Base-by-base conservation (phyloP, 2,797 vertebrate species). In the Sebastiscus tertius region DNA sequence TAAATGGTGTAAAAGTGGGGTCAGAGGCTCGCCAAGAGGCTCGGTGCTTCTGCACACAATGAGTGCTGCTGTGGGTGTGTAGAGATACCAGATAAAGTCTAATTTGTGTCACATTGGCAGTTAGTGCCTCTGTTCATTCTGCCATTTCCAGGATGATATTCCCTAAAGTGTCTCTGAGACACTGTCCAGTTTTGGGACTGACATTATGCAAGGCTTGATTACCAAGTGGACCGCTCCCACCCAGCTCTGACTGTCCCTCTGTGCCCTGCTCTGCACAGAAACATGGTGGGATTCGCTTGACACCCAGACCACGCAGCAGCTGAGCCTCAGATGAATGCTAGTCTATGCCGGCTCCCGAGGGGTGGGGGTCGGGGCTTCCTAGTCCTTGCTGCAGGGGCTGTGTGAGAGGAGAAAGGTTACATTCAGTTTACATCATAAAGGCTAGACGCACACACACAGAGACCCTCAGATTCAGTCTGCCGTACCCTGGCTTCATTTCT, bases 401-500 rank as follows among this genome's bases (percentile, higher is more conserved):
- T 82, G 89, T 80, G 80, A 91, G 90, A 90, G 88, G 89, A 93
- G 92, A 93, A 92, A 90, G 93, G 92, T 94, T 94, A 90, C 94
- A 93, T 95, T 94, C 91, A 94, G 93, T 95, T 95, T 94, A 95
- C 94, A 95, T 94, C 93, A 94, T 93, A 93, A 94, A 93, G 87
- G 88, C 89, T 42, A 77, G 66, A 87, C 58, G 56, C 84, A 75
- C 79, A 77, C 79, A 77, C 87, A 90, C 75, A 88, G 81, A 85
- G 85, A 82, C 87, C 84, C 83, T 91, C 82, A 91, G 79, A 90
- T 83, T 85, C 80, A 78, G 79, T 61, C 72, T 71, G 68, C 72
- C 68, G 72, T 69, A 85, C 62, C 82, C 75, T 77, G 72, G 80
- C 80, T 86, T 58, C 9, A 6, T 77, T 87, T 84, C 76, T 82